phyloP scores from a whole-genome alignment of 2,797 vertebrate genomes.

The Scarus forsteni region DNA sequence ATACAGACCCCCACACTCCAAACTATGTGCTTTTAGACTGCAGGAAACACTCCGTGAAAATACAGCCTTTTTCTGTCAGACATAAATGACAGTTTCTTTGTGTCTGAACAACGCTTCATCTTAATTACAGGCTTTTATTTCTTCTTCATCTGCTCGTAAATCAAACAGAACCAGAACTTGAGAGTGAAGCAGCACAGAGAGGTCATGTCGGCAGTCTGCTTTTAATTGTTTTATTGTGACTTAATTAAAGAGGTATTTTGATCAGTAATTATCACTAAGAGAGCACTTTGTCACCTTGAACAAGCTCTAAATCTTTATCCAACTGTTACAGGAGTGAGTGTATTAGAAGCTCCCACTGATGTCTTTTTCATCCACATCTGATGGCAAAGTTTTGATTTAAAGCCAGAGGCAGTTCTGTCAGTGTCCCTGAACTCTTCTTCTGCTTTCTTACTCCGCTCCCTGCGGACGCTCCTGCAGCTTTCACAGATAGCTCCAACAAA shows the following conservation, averaged over 20 bases:
- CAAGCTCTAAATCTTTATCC: background rate
- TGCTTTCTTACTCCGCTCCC: conserved; percentile 38
- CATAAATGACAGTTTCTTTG: background rate
- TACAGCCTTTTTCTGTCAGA: no score
- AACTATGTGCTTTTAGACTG: no score
- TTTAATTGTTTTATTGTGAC: background rate
- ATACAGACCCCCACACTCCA: no score
- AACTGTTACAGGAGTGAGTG: background rate
- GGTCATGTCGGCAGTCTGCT: background rate
- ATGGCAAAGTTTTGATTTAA: conserved; percentile 39
- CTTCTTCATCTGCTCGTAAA: background rate
- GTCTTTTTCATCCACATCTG: conserved; percentile 25
- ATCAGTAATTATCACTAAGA: background rate
- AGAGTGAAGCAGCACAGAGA: background rate
- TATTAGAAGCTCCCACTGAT: conserved; percentile 8
- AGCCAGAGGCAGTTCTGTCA: conserved; percentile 24
- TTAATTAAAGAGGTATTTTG: background rate
- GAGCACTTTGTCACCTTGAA: background rate
- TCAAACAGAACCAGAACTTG: background rate
- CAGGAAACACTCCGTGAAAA: no score
- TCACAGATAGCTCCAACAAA: conserved; percentile 44
- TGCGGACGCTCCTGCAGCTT: conserved; percentile 25
- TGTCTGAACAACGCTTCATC: background rate
- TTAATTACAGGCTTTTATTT: background rate
- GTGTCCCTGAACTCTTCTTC: conserved; percentile 48